Evolutionary conservation across 2,797 vertebrate species (phyloP), one percentile per base, ranked within the genome.

Genomic region (Sebastes umbrosus): DNA sequence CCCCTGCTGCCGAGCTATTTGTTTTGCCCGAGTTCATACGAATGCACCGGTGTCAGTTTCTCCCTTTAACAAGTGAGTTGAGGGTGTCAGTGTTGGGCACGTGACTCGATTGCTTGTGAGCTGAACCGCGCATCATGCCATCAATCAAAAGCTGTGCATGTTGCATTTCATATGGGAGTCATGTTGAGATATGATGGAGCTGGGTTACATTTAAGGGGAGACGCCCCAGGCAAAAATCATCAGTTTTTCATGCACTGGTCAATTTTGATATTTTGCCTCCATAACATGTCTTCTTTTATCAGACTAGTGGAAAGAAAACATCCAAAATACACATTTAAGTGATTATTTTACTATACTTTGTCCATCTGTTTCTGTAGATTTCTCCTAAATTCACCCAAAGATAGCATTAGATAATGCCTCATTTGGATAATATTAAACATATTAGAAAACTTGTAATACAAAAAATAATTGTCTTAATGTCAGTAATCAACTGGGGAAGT

Each of bases 1-100:
- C 83, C 86, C 72, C 59, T 79, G 82, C 69, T 78, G 87, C 73
- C 29, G 6, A 85, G 69, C 72, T 32, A 77, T 87, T 86, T 88
- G 84, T 87, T 85, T 83, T 84, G 83, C 65, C 78, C 52, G 79
- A 65, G 70, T 87, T 82, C 77, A 82, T 73, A 65, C 25, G 2
- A 73, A 70, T 46, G 31, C 73, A n/a, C 59, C 7, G 16, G 27
- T 79, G 71, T 80, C 84, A 75, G 70, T 34, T 79, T 73, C 59
- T 75, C 65, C 74, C 59, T 69, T 34, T 24, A 62, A 52, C 7
- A 2, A 55, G 27, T 4, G 32, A 65, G 29, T 58, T 5, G 52
- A 75, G 36, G 7, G 66, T 62, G 66, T 71, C 8, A 2, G 71
- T 18, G 52, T 20, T 27, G 8, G 20, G 16, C 46, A 67, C 5